phyloP scores from a whole-genome alignment of 2,113 vertebrate species.

The Myrmecophaga tridactyla region DNA sequence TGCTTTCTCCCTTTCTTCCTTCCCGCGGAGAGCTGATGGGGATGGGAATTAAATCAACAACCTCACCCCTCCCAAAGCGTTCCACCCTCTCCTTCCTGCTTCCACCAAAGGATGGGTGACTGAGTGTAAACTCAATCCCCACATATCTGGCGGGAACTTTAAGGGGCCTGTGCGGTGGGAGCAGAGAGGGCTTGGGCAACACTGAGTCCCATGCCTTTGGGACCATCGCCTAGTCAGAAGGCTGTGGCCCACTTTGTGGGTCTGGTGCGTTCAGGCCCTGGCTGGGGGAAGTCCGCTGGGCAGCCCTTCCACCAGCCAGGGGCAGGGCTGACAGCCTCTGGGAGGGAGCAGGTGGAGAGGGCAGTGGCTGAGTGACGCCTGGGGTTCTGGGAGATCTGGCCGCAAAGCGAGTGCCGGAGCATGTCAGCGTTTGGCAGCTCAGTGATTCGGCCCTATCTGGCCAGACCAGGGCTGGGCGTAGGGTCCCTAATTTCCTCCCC shows the following conservation, averaged over 20 bases:
- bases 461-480: rapidly evolving
- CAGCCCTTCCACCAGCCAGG: no score
- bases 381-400: neutral
- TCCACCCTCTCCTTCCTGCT: no score
- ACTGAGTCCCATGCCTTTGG: neutral
- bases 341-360: neutral
- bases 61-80: neutral
- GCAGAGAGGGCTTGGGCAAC: no score
- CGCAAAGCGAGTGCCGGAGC: neutral
- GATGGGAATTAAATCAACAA: neutral
- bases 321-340: neutral
- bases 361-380: neutral
- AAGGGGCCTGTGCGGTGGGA: neutral
- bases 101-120: rapidly evolving
- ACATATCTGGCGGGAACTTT: neutral
- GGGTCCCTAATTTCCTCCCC: neutral
- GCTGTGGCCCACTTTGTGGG: neutral
- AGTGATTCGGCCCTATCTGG: neutral
- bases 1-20: no score
- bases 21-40: neutral
- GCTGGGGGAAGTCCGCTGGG: no score
- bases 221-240: neutral
- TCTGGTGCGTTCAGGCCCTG: no score
- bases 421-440: neutral
- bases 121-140: neutral